Conservation (phyloP, 2,888 invertebrate species). For the Cerceris ruficornis region DNA sequence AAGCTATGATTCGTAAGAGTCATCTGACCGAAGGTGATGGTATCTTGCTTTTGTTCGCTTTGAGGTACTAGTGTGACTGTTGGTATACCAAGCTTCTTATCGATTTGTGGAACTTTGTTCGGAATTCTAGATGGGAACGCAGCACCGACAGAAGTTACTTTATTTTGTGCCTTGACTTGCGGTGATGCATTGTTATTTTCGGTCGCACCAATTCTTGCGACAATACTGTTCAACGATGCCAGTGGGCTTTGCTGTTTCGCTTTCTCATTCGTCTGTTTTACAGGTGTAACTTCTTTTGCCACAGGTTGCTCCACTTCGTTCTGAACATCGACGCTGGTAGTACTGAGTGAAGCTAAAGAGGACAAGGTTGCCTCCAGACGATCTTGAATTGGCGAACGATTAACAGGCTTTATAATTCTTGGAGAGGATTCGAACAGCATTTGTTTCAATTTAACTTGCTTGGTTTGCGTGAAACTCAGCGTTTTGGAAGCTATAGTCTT, state of each 20-base stretch:
- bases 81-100: slow-evolving; percentile 49
- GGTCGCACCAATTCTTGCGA: slow-evolving; percentile 72
- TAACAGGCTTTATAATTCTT: slow-evolving; percentile 71
- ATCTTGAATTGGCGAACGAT: slow-evolving; percentile 75
- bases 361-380: slow-evolving; percentile 76
- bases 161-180: slow-evolving; percentile 48
- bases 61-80: slow-evolving; percentile 31
- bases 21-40: slow-evolving; percentile 42
- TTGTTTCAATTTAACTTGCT: slow-evolving; percentile 73
- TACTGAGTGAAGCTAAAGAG: slow-evolving; percentile 67
- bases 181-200: slow-evolving; percentile 29
- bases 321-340: slow-evolving; percentile 51
- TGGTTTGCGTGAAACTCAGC: slow-evolving; percentile 70
- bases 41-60: slow-evolving; percentile 54
- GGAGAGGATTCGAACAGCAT: slow-evolving; percentile 70
- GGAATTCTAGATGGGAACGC: slow-evolving; percentile 39
- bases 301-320: slow-evolving; percentile 48
- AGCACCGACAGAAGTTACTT: slow-evolving; percentile 38
- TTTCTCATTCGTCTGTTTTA: slow-evolving; percentile 35
- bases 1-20: slow-evolving; percentile 18
- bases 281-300: slow-evolving; percentile 29
- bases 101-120: slow-evolving; percentile 53
- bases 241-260: slow-evolving; percentile 71
- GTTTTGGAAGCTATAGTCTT: slow-evolving; percentile 73
- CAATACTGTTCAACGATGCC: slow-evolving; percentile 77